phyloP scores from a whole-genome alignment of 2,797 vertebrate species.

The Phalloptychus januarius region DNA sequence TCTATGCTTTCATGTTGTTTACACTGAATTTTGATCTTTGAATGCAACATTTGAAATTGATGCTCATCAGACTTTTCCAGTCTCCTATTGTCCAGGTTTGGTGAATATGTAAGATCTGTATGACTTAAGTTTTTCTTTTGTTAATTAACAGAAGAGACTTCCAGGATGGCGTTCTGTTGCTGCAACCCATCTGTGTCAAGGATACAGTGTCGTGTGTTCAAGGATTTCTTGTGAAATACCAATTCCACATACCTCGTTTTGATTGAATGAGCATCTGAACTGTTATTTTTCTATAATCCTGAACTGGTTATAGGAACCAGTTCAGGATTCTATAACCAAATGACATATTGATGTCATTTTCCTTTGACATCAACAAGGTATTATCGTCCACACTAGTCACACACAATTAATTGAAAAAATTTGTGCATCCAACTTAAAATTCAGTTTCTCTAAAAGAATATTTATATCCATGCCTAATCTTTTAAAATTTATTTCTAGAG shows the following conservation, averaged over 20 bases:
- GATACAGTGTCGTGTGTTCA: background rate
- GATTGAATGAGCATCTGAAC: background rate
- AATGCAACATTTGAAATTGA: background rate
- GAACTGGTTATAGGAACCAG: no score
- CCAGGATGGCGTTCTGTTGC: background rate
- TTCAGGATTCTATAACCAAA: no score
- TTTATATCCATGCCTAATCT: background rate
- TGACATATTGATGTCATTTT: no score
- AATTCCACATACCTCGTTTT: background rate
- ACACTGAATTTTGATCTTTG: background rate
- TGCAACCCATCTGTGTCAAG: background rate
- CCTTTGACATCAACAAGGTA: background rate
- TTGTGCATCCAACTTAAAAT: background rate
- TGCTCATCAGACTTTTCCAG: background rate
- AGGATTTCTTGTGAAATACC: background rate
- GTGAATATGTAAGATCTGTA: background rate
- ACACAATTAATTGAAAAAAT: background rate
- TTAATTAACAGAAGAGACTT: background rate
- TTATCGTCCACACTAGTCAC: background rate
- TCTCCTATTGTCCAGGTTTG: background rate
- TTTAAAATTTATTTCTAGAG: background rate
- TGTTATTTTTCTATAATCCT: background rate
- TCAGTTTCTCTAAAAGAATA: background rate
- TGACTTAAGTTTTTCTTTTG: background rate
- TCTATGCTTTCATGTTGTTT: background rate